Base-by-base conservation (phyloP, 2,797 vertebrate species). In the Liparis tanakae region DNA sequence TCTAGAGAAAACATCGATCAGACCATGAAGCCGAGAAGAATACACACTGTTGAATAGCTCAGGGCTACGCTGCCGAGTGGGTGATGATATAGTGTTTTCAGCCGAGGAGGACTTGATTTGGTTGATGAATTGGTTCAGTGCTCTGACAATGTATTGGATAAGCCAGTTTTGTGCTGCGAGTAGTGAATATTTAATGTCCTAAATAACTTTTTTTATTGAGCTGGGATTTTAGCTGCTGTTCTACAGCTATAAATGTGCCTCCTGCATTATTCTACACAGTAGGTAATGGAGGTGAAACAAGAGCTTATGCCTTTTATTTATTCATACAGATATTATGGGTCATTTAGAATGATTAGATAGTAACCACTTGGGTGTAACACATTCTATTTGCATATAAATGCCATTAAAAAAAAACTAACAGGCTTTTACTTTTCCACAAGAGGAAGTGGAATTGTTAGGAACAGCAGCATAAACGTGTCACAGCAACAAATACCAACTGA, bases 171-270 rank as follows among this genome's bases (percentile, higher is more conserved):
- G 76, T 74, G 70, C 72, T 67, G 87, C 64, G 48, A 80, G 72
- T 87, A 63, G 86, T 92, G 90, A 91, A 92, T 93, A 91, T 93
- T 93, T 92, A 89, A 92, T 92, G 90, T 53, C 30, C 73, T 84
- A 71, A 90, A 91, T 80, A 92, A 90, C 81, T 89, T 87, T 89
- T 87, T 81, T 91, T 91, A 92, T 91, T 91, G 87, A 88, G 85
- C 82, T 88, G 90, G 89, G 90, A 89, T 84, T 87, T 88, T 72
- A 79, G 76, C 56, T 65, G 89, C 80, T 79, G 81, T 87, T 74
- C 4, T 81, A 76, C 78, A 76, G 86, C 76, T 89, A 75, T 90
- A 89, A 91, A 90, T 82, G 80, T 78, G 53, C 65, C 70, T 70
- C 50, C 55, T 82, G 56, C 66, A 70, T 88, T 85, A 76, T 84